Evolutionary conservation across 2,113 vertebrate species (phyloP), one percentile per base, ranked within the genome.

Genomic region (Mungos mungo): DNA sequence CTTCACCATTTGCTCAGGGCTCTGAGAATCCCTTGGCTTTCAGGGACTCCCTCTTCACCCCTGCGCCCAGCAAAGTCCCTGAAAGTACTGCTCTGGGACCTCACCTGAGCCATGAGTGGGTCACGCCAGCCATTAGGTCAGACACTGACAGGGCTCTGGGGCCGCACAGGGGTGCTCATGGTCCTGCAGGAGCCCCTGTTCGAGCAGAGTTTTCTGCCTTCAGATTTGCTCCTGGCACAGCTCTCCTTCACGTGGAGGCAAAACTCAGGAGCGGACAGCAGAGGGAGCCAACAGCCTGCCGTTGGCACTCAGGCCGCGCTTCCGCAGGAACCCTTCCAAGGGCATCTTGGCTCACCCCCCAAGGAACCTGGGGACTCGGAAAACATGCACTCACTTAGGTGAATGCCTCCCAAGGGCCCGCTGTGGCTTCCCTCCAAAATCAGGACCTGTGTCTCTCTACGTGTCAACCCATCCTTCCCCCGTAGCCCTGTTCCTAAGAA

Each of bases 251-350:
- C 25, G 3, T 0, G 74, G 15, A 31, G 35, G 95, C 96, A 92
- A 66, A 65, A 4, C 72, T 63, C 80, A 19, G n/a, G 5, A 88
- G 10, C 8, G 0, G 81, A 57, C 98, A 93, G 98, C 90, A 98
- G 98, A 96, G 98, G 98, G 98, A 66, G 97, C 93, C 88, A 33
- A 57, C 52, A 45, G 86, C 89, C 95, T 54, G 88, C 74, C 3
- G 25, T 52, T 89, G 68, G 68, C n/a, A 11, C 72, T 25, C 27
- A 12, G 69, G 19, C 47, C 0, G 10, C 13, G 45, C 1, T 13
- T 33, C 2, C 0, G 4, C 2, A 2, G n/a, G 1, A 7, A 7
- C 33, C 0, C 0, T 9, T 38, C 35, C 4, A 0, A 0, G 11
- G 29, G 60, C 15, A 1, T 2, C 5, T 16, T 3, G 82, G 63